A percentile compares a stretch with the other conserved stretches of the same genome.
Conservation (phyloP, 1,140 invertebrate genomes). For the Drosophila navojoa region DNA sequence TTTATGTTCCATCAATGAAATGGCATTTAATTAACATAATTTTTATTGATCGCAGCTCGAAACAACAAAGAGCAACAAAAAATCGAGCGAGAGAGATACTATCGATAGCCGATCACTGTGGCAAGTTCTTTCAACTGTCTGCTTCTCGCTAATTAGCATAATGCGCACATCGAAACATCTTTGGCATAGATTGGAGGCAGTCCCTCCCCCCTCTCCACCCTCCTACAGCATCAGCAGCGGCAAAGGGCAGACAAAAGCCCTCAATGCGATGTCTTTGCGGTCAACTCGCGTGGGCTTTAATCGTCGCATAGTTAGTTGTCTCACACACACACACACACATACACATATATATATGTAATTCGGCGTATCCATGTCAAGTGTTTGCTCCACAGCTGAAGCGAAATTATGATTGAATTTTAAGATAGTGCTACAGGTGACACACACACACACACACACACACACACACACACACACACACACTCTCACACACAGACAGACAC, state of each 20-base stretch:
- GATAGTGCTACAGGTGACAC: slow-evolving; percentile 53
- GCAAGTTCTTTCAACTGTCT: slow-evolving; percentile 76
- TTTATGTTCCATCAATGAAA: slow-evolving; percentile 82
- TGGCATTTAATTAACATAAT: slow-evolving; percentile 82
- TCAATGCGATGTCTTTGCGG: neutral
- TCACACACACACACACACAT: slow-evolving; percentile 2
- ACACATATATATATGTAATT: slow-evolving; percentile 13
- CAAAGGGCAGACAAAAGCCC: slow-evolving; percentile 43
- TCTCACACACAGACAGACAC: slow-evolving; percentile 35
- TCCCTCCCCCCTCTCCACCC: neutral
- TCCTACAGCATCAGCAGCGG: neutral
- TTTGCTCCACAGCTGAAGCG: slow-evolving; percentile 51
- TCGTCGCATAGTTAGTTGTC: slow-evolving; percentile 37
- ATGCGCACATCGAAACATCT: slow-evolving; percentile 66
- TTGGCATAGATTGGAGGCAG: slow-evolving; percentile 43
- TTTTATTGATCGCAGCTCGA: slow-evolving; percentile 73
- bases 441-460: slow-evolving; percentile 46
- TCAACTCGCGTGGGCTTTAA: slow-evolving; percentile 68
- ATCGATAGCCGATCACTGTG: slow-evolving; percentile 49
- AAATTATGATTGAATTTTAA: slow-evolving; percentile 81
- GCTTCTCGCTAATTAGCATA: slow-evolving; percentile 61
- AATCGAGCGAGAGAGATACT: slow-evolving; percentile 14
- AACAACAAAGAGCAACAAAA: slow-evolving; percentile 44
- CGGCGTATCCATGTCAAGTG: slow-evolving; percentile 60
- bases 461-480: slow-evolving; percentile 37